phyloP scores from a whole-genome alignment of 2,888 invertebrate species.

The Euzophera pinguis region DNA sequence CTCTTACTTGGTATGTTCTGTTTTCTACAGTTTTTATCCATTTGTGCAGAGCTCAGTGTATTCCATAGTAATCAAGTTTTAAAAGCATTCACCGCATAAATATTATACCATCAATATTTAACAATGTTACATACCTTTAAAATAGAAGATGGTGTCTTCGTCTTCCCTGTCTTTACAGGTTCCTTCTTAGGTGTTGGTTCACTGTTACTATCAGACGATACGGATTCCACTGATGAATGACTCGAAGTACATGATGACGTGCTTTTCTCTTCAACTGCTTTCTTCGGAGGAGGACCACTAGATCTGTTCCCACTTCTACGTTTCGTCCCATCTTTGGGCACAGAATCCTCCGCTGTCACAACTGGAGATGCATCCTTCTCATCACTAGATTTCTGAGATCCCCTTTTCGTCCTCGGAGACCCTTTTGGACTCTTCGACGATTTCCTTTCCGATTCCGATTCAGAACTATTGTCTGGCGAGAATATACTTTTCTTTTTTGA shows the following conservation, averaged over 20 bases:
- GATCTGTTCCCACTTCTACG: slow-evolving; percentile 53
- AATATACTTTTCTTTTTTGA: slow-evolving; percentile 89
- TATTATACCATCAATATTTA: too few species aligned
- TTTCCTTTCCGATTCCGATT: slow-evolving; percentile 65
- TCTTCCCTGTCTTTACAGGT: slow-evolving; percentile 52
- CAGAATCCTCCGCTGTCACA: slow-evolving; percentile 55
- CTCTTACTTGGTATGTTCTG: too few species aligned
- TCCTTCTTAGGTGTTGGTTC: slow-evolving; percentile 59
- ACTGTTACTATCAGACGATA: slow-evolving; percentile 68
- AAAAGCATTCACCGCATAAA: too few species aligned
- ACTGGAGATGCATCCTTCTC: slow-evolving; percentile 49
- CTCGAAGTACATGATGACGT: slow-evolving; percentile 69
- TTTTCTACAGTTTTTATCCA: too few species aligned
- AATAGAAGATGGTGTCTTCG: slow-evolving; percentile 48
- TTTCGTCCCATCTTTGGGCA: slow-evolving; percentile 53
- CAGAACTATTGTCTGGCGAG: slow-evolving; percentile 86
- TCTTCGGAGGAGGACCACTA: slow-evolving; percentile 67
- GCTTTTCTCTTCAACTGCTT: slow-evolving; percentile 59
- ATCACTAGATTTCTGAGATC: slow-evolving; percentile 60
- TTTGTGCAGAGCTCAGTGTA: too few species aligned
- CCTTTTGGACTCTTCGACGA: slow-evolving; percentile 53
- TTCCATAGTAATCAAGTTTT: too few species aligned
- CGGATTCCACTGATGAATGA: slow-evolving; percentile 67
- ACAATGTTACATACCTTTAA: slow-evolving; percentile 38
- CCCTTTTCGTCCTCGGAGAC: slow-evolving; percentile 52